Base-by-base conservation (phyloP, 2,797 vertebrate genomes). In the Tragopan temminckii region DNA sequence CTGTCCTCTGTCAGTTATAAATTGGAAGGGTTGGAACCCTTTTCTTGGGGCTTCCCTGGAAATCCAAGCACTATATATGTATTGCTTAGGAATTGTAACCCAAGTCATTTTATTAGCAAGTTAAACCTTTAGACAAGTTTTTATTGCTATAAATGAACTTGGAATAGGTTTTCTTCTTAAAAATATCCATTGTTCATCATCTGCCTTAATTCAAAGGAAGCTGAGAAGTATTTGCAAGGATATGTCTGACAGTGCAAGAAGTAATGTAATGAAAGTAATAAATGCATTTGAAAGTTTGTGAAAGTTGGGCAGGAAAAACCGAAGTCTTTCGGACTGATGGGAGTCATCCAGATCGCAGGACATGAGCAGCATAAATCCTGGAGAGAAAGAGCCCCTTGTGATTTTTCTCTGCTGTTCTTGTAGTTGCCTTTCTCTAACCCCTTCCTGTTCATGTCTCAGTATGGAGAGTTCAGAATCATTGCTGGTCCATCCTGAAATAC, bases 1-100 rank as follows among this genome's bases (percentile, higher is more conserved):
- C 21, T 94, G 89, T 95, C 61, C 68, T 83, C 68, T 83, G 46
- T 15, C 53, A 80, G 76, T 88, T 66, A 90, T 75, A 75, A 90
- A 80, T 43, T n/a, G 62, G 71, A 86, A 88, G 23, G 67, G 72
- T 53, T 91, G 64, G 64, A 91, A 85, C 53, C 48, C 16, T n/a
- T 63, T 45, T 20, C 33, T 70, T 64, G 16, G 55, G 45, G 40
- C 25, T 88, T 88, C n/a, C 19, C 25, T 72, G 68, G 27, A 81
- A 91, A 29, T 7, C 42, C 11, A 31, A 71, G 45, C 14, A 46
- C 7, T 3, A 45, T 36, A 7, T 58, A 63, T 2, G 5, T 46
- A 15, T 25, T 63, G 21, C 23, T 48, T 75, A 21, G 24, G 63
- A 71, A 59, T 43, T 62, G 21, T 46, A 67, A 64, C 15, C 6